Evolutionary conservation across 1,140 invertebrate species (phyloP).

Genomic region (Cecropterus lyciades): DNA sequence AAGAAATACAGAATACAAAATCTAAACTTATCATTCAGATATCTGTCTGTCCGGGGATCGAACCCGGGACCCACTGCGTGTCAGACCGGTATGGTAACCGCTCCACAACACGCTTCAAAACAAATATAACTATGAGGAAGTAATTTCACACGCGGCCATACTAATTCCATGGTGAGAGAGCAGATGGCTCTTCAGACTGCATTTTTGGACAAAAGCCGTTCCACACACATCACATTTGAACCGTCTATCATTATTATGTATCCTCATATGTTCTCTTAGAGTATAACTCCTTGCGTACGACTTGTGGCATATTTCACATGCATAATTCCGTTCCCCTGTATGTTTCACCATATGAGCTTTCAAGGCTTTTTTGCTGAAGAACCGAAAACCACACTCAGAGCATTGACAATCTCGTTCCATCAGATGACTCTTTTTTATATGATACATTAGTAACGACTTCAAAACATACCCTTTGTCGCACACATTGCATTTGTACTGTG

Average conservation of each 20-base stretch:
- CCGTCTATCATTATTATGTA: constrained; percentile 74
- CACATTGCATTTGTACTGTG: constrained; percentile 71
- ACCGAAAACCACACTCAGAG: constrained; percentile 61
- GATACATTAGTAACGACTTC: constrained; percentile 65
- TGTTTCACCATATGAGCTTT: constrained; percentile 74
- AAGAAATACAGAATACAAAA: too few species aligned
- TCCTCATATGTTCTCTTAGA: constrained; percentile 81
- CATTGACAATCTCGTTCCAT: constrained; percentile 73
- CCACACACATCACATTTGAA: constrained; percentile 77
- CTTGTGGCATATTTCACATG: constrained; percentile 77
- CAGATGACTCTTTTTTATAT: constrained; percentile 72
- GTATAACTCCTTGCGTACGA: constrained; percentile 83
- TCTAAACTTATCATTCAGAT: too few species aligned
- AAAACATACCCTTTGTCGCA: constrained; percentile 70
- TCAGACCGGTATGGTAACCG: too few species aligned
- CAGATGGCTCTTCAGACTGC: constrained; percentile 72
- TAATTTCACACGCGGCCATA: constrained; percentile 60
- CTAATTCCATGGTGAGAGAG: constrained; percentile 68
- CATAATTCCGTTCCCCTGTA: constrained; percentile 63
- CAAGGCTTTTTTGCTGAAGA: constrained; percentile 66
- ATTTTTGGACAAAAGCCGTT: constrained; percentile 72
- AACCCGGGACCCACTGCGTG: too few species aligned
- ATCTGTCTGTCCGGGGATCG: too few species aligned
- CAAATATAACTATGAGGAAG: constrained; percentile 65
- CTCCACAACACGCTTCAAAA: constrained; percentile 62